phyloP scores from a whole-genome alignment of 2,113 vertebrate genomes.

The Herpailurus yagouaroundi region DNA sequence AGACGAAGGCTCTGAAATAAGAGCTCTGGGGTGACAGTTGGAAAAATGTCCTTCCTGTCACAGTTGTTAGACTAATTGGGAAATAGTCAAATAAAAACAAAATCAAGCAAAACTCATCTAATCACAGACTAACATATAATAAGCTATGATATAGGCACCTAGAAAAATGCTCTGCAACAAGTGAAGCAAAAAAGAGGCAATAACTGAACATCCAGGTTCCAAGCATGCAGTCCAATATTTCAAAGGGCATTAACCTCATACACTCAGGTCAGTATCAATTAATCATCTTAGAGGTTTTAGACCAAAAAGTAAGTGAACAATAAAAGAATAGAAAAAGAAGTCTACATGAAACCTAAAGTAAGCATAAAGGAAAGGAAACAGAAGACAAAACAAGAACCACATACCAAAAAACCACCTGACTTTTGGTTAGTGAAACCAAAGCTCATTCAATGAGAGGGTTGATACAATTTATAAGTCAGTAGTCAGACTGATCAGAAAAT shows the following conservation, averaged over 20 bases:
- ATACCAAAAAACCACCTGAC: neutral
- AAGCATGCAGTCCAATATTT: neutral
- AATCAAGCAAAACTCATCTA: neutral
- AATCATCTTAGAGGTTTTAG: neutral
- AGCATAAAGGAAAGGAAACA: neutral
- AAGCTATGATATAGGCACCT: neutral
- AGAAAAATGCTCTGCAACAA: neutral
- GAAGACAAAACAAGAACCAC: neutral
- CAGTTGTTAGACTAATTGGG: neutral
- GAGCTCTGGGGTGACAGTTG: neutral
- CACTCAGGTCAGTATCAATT: neutral
- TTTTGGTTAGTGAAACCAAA: neutral
- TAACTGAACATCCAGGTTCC: neutral
- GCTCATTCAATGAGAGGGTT: neutral
- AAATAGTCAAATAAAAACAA: neutral
- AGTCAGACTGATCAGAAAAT: neutral
- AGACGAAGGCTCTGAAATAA: neutral
- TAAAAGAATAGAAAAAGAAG: neutral
- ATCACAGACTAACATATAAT: neutral
- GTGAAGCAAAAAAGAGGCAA: neutral
- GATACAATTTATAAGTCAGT: neutral
- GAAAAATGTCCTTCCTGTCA: neutral
- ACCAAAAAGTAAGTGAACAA: neutral
- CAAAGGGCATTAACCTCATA: neutral
- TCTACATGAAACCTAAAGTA: neutral